Evolutionary conservation across 2,888 invertebrate genomes (phyloP).

Genomic region (Allolobophora icterica): DNA sequence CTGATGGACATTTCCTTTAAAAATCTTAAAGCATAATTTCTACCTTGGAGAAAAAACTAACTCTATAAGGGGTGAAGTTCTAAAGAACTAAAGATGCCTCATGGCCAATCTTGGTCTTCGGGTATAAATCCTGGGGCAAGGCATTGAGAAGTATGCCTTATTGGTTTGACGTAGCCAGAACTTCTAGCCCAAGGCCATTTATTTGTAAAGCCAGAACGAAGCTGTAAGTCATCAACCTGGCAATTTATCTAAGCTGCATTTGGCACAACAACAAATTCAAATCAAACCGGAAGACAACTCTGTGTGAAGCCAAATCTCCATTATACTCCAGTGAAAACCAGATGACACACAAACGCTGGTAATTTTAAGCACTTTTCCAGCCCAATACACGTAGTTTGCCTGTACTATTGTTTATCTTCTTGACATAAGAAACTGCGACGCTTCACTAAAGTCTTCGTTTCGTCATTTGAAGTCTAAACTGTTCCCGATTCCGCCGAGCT

Average conservation of each 20-base stretch:
- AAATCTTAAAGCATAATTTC: not conserved
- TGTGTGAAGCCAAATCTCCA: not conserved
- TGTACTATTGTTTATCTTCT: not conserved
- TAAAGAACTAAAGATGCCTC: not conserved
- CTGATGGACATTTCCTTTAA: not conserved
- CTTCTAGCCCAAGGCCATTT: not conserved
- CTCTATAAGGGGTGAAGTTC: not conserved
- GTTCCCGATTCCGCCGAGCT: not conserved
- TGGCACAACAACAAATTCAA: constrained; percentile 11
- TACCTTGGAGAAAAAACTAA: not conserved
- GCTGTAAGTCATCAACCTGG: not conserved
- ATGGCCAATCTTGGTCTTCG: not conserved
- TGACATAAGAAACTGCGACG: not conserved
- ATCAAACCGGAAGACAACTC: not conserved
- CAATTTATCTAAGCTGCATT: not conserved
- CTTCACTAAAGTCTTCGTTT: constrained; percentile 11
- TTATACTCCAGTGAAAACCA: not conserved
- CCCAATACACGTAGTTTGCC: not conserved
- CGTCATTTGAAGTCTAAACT: constrained; percentile 18
- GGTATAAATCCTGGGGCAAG: not conserved
- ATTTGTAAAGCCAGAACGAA: not conserved
- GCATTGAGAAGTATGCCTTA: not conserved
- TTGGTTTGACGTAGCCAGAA: not conserved
- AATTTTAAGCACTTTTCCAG: not conserved
- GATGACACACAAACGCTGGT: not conserved